Evolutionary conservation across 2,113 vertebrate species (phyloP).

Genomic region (Micronycteris hirsuta): DNA sequence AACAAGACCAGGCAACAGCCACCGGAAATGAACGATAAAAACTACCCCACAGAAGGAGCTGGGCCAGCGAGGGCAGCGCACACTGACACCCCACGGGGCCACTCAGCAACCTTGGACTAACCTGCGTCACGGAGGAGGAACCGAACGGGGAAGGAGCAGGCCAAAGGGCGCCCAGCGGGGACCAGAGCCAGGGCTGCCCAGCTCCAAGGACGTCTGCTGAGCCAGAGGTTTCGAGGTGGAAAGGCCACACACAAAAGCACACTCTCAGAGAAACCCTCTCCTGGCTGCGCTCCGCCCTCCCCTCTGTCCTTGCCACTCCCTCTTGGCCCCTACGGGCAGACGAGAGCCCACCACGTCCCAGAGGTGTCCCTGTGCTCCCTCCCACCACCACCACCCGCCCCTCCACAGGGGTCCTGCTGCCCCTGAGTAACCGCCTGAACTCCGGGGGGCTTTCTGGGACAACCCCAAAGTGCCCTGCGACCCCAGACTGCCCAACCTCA

Average conservation of each 20-base stretch:
- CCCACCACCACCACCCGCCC: accelerated
- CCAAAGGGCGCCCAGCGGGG: not conserved
- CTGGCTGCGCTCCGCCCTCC: not conserved
- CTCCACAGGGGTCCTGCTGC: not conserved
- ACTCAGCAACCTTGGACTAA: accelerated
- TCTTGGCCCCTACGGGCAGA: too few relatives aligned
- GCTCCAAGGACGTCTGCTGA: too few relatives aligned
- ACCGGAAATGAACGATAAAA: accelerated
- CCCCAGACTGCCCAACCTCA: not conserved
- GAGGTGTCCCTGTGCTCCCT: accelerated
- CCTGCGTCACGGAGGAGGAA: not conserved
- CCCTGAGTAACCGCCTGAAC: accelerated
- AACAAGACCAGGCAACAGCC: accelerated
- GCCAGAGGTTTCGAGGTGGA: not conserved
- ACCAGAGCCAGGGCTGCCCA: accelerated
- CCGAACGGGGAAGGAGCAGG: not conserved
- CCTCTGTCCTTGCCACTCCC: not conserved
- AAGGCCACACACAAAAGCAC: accelerated
- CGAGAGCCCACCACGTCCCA: accelerated
- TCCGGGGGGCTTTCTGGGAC: not conserved
- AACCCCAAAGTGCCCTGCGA: accelerated
- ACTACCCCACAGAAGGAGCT: not conserved
- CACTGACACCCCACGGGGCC: accelerated
- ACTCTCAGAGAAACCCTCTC: not conserved
- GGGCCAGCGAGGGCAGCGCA: accelerated